These are phyloP conservation scores for Lucilia cuprina DNA, from an alignment of 1,140 invertebrate genomes.

Conservation along the genomic window DNA sequence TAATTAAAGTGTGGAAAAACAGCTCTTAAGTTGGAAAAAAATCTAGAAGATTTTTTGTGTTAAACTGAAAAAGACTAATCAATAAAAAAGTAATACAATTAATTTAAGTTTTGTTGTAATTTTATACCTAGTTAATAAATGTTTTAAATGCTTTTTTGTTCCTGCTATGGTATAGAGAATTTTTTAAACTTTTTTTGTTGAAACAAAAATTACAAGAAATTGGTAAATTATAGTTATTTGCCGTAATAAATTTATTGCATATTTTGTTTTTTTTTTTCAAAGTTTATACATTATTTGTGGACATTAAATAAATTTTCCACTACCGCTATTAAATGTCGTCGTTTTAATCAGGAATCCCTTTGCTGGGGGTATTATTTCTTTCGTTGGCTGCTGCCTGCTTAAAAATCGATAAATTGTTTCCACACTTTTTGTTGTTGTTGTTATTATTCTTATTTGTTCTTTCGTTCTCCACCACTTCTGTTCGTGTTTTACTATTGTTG, in stretches of 20 bases:
- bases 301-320: neutral
- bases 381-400: neutral
- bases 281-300: too few species aligned
- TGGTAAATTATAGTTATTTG: neutral
- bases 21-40: neutral
- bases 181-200: neutral
- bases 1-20: neutral
- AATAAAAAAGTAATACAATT: slow-evolving; percentile 2
- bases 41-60: slow-evolving; percentile 14
- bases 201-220: neutral
- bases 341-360: neutral
- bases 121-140: neutral
- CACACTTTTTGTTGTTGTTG: neutral
- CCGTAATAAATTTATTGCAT: too few species aligned
- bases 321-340: neutral
- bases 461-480: neutral
- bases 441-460: neutral
- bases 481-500: neutral
- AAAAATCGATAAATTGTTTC: slow-evolving; percentile 1
- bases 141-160: neutral
- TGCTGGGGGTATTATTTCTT: neutral
- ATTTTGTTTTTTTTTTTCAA: too few species aligned
- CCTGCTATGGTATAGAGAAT: slow-evolving; percentile 6
- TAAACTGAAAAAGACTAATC: neutral
- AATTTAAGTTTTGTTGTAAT: neutral